Percentiles rank a stretch among this genome's conserved stretches.
Evolutionary conservation across 2,888 invertebrate species (phyloP).

Genomic region (Hanleya hanleyi): DNA sequence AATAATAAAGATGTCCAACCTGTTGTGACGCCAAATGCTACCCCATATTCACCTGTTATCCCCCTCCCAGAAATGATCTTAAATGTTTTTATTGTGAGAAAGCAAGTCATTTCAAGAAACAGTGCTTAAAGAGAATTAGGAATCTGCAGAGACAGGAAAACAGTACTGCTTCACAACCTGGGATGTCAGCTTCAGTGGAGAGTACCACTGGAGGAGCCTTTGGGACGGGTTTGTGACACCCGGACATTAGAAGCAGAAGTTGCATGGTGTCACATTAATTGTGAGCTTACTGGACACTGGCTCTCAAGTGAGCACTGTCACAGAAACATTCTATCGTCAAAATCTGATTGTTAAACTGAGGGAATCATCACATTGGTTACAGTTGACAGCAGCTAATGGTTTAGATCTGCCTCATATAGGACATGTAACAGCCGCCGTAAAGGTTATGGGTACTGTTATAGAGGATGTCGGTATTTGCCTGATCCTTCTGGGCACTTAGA

Average conservation of each 20-base stretch:
- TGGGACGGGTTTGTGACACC: not conserved
- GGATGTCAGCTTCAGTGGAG: too few species aligned
- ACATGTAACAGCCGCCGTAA: not conserved
- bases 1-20: too few species aligned
- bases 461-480: not conserved
- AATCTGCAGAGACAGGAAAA: not conserved
- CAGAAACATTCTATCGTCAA: not conserved
- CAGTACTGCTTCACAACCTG: not conserved
- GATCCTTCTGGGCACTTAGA: not conserved
- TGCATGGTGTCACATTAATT: not conserved
- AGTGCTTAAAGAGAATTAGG: not conserved
- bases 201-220: not conserved
- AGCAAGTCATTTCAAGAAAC: not conserved
- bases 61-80: too few species aligned
- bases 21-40: too few species aligned
- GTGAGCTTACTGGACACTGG: not conserved
- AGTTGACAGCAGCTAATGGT: not conserved
- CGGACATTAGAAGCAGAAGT: too few species aligned
- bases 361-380: not conserved
- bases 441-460: not conserved
- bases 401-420: not conserved
- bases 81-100: slow-evolving; percentile 1
- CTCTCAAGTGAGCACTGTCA: not conserved
- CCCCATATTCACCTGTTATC: too few species aligned
- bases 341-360: not conserved